Evolutionary conservation across 2,797 vertebrate species (phyloP).

Genomic region (Parambassis ranga): DNA sequence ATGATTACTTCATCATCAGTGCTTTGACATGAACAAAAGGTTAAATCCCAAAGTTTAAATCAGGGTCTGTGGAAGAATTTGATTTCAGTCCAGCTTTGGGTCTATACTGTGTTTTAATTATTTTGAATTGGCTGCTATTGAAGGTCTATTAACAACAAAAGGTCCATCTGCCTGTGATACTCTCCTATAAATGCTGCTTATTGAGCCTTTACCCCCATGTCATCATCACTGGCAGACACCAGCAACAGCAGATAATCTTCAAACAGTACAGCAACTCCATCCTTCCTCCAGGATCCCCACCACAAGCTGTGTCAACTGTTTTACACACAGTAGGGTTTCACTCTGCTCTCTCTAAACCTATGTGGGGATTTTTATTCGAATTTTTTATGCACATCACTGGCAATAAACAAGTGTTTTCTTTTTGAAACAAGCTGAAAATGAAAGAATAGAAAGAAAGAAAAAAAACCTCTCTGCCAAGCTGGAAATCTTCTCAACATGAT

Average conservation of each 20-base stretch:
- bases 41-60: neutral
- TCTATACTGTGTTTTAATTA: conserved; percentile 5
- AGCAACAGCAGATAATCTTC: conserved; percentile 24
- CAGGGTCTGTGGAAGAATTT: neutral
- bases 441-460: no score
- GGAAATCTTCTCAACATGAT: conserved; percentile 2
- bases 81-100: neutral
- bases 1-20: no score
- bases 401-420: no score
- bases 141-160: conserved; percentile 29
- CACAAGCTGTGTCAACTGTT: conserved; percentile 25
- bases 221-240: conserved; percentile 9
- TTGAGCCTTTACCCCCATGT: conserved; percentile 11
- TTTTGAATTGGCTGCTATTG: conserved; percentile 7
- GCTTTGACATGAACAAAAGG: no score
- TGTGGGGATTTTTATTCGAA: neutral
- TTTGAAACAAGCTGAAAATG: no score
- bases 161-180: conserved; percentile 26
- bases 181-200: conserved; percentile 15
- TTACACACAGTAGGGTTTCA: conserved; percentile 18
- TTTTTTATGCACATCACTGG: no score
- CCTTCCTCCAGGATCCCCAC: conserved; percentile 6
- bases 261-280: conserved; percentile 4
- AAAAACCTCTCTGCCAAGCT: no score
- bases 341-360: conserved; percentile 10